Evolutionary conservation across 2,888 invertebrate species (phyloP).

Genomic region (Anagyrus pseudococci): DNA sequence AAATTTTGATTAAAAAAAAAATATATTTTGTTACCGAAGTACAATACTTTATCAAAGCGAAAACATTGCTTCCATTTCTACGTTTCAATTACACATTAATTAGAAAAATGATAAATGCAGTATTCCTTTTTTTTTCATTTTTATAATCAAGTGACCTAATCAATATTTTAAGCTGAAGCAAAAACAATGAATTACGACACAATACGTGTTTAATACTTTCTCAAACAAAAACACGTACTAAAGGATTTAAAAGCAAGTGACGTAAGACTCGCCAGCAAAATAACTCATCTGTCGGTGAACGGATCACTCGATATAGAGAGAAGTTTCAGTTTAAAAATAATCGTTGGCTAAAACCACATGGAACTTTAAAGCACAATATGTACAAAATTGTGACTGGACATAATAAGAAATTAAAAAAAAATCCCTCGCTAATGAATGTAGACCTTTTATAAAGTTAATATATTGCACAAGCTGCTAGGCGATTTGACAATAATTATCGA

Average conservation of each 20-base stretch:
- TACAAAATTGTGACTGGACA: too few species aligned
- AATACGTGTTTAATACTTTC: background rate
- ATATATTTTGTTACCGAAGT: background rate
- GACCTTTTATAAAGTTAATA: too few species aligned
- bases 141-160: too few species aligned
- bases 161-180: too few species aligned
- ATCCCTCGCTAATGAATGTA: too few species aligned
- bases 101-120: background rate
- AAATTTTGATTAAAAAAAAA: background rate
- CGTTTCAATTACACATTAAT: background rate
- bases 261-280: background rate
- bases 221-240: background rate
- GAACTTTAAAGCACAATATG: too few species aligned
- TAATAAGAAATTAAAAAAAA: background rate
- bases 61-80: too few species aligned
- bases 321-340: background rate
- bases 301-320: background rate
- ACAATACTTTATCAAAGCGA: background rate
- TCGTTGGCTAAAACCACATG: background rate
- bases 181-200: too few species aligned
- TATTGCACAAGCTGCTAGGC: too few species aligned
- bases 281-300: background rate
- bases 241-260: background rate
- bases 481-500: too few species aligned
- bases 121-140: too few species aligned